phyloP scores from a whole-genome alignment of 2,888 invertebrate species.

The Steinernema hermaphroditum region DNA sequence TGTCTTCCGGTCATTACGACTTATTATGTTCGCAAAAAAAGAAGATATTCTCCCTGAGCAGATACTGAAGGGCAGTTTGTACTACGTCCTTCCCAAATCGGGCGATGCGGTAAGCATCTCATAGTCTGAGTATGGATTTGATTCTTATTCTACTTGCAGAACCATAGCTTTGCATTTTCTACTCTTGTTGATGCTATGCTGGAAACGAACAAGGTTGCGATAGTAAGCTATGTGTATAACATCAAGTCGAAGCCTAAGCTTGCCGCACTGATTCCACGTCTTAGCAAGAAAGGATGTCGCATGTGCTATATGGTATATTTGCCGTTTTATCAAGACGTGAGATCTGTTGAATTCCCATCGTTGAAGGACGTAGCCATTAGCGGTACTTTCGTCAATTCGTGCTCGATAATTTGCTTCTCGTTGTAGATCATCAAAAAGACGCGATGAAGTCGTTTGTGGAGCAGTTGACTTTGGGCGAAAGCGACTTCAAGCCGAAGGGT shows the following conservation, averaged over 20 bases:
- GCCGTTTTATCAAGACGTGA: not conserved
- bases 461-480: not conserved
- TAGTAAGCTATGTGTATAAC: slow-evolving; percentile 47
- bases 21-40: not conserved
- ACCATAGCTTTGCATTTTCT: not conserved
- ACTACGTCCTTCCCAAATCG: not conserved
- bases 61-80: not conserved
- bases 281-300: slow-evolving; percentile 35
- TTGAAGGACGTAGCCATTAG: not conserved
- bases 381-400: not conserved
- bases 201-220: slow-evolving; percentile 40
- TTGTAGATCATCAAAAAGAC: not conserved
- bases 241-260: slow-evolving; percentile 36
- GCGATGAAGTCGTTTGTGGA: not conserved
- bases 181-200: slow-evolving; percentile 42
- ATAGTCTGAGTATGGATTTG: not conserved
- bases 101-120: not conserved
- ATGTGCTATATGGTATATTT: not conserved
- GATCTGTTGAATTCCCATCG: not conserved
- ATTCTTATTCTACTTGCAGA: not conserved
- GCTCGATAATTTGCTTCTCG: not conserved
- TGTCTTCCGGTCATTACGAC: not conserved
- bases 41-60: not conserved
- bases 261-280: slow-evolving; percentile 42
- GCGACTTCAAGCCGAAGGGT: not conserved